These are phyloP conservation scores for Mamestra brassicae DNA, from an alignment of 2,888 invertebrate species.

Conservation along the genomic window DNA sequence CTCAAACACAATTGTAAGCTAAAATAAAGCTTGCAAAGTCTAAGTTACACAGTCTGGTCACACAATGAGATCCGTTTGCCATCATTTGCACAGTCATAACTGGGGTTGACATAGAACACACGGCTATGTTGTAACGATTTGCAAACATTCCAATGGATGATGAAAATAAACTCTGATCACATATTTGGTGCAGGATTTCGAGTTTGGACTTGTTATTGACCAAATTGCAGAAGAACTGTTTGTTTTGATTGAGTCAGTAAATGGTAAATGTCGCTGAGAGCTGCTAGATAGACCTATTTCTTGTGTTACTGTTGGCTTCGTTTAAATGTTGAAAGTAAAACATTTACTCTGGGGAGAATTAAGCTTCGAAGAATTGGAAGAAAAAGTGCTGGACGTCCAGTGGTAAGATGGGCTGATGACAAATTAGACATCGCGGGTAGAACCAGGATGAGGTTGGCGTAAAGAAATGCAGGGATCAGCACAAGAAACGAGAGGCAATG, in stretches of 20 bases:
- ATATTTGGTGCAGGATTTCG: slow-evolving; percentile 5
- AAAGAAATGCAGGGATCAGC: too few species aligned
- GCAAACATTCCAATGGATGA: slow-evolving; percentile 33
- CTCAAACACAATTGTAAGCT: slow-evolving; percentile 31
- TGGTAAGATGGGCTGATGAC: too few species aligned
- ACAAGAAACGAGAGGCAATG: too few species aligned
- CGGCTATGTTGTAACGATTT: slow-evolving; percentile 35
- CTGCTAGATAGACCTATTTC: neutral
- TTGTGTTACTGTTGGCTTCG: too few species aligned
- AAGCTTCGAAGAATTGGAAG: neutral
- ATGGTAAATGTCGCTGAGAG: neutral
- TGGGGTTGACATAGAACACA: slow-evolving; percentile 31
- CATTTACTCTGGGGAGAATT: too few species aligned
- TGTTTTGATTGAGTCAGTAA: neutral
- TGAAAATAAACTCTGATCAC: slow-evolving; percentile 11
- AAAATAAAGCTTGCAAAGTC: slow-evolving; percentile 14
- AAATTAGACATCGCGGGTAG: too few species aligned
- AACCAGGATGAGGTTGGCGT: too few species aligned
- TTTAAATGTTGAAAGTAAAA: too few species aligned
- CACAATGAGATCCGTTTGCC: slow-evolving; percentile 34
- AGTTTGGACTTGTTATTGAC: slow-evolving; percentile 3
- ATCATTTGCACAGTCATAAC: slow-evolving; percentile 38
- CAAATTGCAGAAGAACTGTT: neutral
- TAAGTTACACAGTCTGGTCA: slow-evolving; percentile 39
- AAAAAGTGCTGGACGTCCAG: too few species aligned